Percentiles rank a stretch among this genome's conserved stretches.
Conservation (phyloP, 2,888 invertebrate species). For the Dryadula phaetusa region DNA sequence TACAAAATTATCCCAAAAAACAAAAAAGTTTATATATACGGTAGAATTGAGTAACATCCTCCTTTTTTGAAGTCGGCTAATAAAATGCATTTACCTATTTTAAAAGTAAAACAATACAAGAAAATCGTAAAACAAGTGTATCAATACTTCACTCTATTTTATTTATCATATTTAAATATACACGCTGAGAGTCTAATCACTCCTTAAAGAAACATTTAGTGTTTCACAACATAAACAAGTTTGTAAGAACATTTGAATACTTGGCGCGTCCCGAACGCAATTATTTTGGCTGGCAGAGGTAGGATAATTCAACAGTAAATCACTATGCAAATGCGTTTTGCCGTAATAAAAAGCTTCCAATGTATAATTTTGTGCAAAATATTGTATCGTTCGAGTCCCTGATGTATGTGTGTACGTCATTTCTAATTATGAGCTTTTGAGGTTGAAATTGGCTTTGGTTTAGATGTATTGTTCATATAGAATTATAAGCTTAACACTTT, state of each 20-base stretch:
- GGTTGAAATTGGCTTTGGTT: not conserved
- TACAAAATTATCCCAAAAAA: too few species aligned
- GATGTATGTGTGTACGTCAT: conserved; percentile 11
- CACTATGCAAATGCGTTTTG: conserved; percentile 45
- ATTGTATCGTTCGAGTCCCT: conserved; percentile 27
- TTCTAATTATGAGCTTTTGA: conserved; percentile 17
- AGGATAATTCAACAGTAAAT: conserved; percentile 42
- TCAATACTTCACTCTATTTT: too few species aligned
- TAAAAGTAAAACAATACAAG: too few species aligned
- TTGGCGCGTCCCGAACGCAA: conserved; percentile 37
- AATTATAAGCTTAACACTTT: too few species aligned
- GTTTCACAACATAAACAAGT: conserved; percentile 17
- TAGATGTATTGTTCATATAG: not conserved
- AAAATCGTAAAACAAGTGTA: too few species aligned
- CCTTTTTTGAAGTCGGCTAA: too few species aligned
- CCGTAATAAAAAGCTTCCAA: conserved; percentile 38
- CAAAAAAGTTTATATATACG: too few species aligned
- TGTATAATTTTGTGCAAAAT: conserved; percentile 42
- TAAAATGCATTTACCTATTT: too few species aligned
- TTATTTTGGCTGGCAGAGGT: conserved; percentile 49
- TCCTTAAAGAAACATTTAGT: conserved; percentile 16
- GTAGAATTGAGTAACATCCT: too few species aligned
- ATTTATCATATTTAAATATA: not conserved
- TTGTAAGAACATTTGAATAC: conserved; percentile 16
- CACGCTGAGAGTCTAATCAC: conserved; percentile 3